Evolutionary conservation across 2,113 vertebrate species (phyloP).

Genomic region (Mellivora capensis): DNA sequence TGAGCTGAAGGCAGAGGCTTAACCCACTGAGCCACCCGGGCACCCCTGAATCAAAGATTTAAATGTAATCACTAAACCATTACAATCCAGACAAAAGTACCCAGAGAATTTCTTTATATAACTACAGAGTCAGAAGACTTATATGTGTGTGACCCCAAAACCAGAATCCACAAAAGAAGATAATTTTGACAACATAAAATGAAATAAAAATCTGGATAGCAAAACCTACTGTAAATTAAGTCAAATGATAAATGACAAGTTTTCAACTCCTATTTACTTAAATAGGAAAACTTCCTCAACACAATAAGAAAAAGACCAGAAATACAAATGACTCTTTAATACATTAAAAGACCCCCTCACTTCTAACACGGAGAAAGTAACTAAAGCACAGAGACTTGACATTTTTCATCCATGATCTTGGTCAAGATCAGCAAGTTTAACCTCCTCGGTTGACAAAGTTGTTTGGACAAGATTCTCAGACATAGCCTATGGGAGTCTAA

Average conservation of each 20-base stretch:
- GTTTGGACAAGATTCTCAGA: background rate
- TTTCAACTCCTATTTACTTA: background rate
- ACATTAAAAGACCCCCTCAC: background rate
- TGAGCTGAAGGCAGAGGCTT: no score
- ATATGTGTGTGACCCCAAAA: background rate
- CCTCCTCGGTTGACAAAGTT: background rate
- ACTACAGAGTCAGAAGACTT: background rate
- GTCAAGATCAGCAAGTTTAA: background rate
- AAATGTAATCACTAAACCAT: background rate
- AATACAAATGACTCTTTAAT: background rate
- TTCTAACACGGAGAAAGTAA: background rate
- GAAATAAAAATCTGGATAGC: background rate
- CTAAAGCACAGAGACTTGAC: background rate
- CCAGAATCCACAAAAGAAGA: background rate
- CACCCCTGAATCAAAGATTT: background rate
- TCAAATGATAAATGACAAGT: background rate
- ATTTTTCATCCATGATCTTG: background rate
- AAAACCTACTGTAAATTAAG: slow-evolving; percentile 12
- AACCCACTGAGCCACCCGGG: no score
- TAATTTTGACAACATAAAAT: background rate
- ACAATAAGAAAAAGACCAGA: background rate
- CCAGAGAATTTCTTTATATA: background rate
- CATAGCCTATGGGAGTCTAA: background rate
- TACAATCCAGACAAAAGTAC: background rate
- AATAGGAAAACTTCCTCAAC: background rate